Evolutionary conservation across 2,113 vertebrate species (phyloP).

Genomic region (Cercocebus atys): DNA sequence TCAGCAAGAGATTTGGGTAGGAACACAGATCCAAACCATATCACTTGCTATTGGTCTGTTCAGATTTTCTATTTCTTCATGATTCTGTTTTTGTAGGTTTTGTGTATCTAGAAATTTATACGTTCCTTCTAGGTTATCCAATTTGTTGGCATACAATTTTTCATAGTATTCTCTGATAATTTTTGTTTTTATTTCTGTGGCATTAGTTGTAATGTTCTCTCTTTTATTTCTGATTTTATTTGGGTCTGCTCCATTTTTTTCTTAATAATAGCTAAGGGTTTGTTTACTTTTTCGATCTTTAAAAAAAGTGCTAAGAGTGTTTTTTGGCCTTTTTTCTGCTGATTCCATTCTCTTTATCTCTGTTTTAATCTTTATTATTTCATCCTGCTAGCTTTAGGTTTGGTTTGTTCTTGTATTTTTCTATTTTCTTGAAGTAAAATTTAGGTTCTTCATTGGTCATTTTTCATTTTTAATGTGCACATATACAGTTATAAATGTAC

Average conservation of each 20-base stretch:
- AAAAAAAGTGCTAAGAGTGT: background rate
- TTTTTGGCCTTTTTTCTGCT: background rate
- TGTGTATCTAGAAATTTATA: background rate
- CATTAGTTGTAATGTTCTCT: background rate
- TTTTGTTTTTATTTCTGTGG: background rate
- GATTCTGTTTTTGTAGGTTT: background rate
- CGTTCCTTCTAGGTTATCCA: background rate
- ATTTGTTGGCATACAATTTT: background rate
- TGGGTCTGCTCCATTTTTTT: background rate
- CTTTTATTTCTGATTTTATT: background rate
- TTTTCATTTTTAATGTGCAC: background rate
- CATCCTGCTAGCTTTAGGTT: background rate
- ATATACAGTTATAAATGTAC: background rate
- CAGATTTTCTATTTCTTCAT: background rate
- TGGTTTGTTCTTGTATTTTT: background rate
- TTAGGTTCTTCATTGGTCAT: background rate
- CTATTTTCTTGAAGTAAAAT: background rate
- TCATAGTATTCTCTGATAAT: background rate
- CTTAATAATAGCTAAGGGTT: background rate
- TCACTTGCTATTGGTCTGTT: background rate
- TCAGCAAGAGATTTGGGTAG: no score
- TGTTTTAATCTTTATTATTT: background rate
- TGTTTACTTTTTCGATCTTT: background rate
- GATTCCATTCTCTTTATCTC: background rate
- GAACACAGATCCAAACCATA: no score